Percentiles rank a stretch among this genome's conserved stretches.
phyloP scores from a whole-genome alignment of 2,888 invertebrate genomes.

The Cerastoderma edule region DNA sequence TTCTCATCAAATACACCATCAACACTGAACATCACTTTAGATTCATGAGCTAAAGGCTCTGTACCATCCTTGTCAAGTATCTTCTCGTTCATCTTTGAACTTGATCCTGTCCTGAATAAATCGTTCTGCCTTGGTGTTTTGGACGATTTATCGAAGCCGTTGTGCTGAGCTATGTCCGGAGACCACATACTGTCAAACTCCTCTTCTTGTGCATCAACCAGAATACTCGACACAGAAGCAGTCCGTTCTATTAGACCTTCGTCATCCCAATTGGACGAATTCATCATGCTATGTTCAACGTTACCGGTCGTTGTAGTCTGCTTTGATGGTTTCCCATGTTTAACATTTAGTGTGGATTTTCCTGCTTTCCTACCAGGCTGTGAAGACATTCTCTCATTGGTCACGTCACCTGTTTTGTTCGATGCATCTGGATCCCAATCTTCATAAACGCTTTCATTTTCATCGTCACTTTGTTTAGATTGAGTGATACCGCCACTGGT shows the following conservation, averaged over 20 bases:
- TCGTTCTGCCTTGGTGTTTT: background rate
- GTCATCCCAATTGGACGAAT: background rate
- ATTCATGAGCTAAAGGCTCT: no score
- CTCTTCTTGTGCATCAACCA: background rate
- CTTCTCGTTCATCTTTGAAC: background rate
- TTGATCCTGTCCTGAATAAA: background rate
- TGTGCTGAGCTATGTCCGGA: background rate
- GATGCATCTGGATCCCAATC: slow-evolving; percentile 11
- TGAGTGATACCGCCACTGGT: no score
- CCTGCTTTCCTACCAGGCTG: no score
- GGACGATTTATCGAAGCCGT: no score
- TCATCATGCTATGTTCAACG: background rate
- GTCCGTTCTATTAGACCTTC: background rate
- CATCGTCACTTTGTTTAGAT: no score
- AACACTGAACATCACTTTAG: no score
- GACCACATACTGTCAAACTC: slow-evolving; percentile 12
- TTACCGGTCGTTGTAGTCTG: background rate
- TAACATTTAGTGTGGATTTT: background rate
- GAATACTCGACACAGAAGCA: slow-evolving; percentile 14
- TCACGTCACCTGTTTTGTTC: no score
- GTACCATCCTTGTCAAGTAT: no score
- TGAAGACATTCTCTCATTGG: no score
- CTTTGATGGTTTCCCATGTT: no score
- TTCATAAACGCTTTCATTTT: no score
- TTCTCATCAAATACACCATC: no score